These are phyloP conservation scores for Yponomeuta cagnagella DNA, from an alignment of 2,888 invertebrate genomes.

Conservation along the genomic window DNA sequence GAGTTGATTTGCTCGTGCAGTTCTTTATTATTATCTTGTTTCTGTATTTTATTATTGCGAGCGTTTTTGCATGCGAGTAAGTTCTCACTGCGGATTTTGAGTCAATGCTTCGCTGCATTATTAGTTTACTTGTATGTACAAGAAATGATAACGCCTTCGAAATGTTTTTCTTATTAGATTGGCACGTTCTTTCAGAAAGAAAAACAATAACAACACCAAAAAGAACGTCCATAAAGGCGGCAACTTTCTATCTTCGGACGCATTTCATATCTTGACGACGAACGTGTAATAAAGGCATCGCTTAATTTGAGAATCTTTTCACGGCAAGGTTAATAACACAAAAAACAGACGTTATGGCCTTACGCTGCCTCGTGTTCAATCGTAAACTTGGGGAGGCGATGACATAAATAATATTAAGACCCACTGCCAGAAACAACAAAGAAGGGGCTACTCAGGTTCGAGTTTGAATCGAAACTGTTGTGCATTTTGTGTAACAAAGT, in stretches of 20 bases:
- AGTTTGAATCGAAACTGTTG: too few species aligned
- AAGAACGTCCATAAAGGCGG: constrained; percentile 18
- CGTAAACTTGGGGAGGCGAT: constrained; percentile 51
- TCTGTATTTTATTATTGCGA: not conserved
- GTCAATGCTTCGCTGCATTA: too few species aligned
- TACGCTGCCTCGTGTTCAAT: constrained; percentile 30
- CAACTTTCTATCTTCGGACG: constrained; percentile 15
- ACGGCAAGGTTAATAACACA: constrained; percentile 46
- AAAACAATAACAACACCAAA: constrained; percentile 12
- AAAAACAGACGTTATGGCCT: constrained; percentile 51
- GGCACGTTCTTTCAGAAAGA: not conserved
- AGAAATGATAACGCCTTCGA: too few species aligned
- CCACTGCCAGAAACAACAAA: constrained; percentile 40
- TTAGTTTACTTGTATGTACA: too few species aligned
- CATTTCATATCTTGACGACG: constrained; percentile 22
- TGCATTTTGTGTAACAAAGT: too few species aligned
- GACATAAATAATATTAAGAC: constrained; percentile 66
- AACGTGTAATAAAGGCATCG: constrained; percentile 9
- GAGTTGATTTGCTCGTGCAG: not conserved
- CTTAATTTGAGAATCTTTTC: constrained; percentile 40
- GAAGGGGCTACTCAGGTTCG: not conserved
- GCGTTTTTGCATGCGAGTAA: not conserved
- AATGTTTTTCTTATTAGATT: too few species aligned
- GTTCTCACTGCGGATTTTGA: not conserved
- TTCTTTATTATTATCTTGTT: not conserved